Evolutionary conservation across 2,797 vertebrate species (phyloP), one percentile per base, ranked within the genome.

Genomic region (Bovichtus diacanthus): DNA sequence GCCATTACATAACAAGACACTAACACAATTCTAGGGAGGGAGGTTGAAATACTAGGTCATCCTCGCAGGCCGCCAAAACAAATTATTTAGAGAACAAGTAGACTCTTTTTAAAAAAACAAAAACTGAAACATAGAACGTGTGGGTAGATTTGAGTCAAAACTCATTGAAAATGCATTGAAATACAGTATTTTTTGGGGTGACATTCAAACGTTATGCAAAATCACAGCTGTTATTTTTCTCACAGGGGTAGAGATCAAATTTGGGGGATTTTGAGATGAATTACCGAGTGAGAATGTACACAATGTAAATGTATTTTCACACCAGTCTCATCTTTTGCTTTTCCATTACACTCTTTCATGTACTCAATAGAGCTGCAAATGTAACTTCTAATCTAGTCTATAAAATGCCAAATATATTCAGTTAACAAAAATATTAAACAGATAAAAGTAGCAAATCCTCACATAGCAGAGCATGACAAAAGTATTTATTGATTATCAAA

Each of bases 1-100:
- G 27, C 36, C 55, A 27, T 91, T 92, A 91, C 63, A 73, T 87
- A 91, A 93, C 80, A 66, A 76, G 80, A 84, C 74, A 80, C 72
- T 82, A 83, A 84, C 63, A 74, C 36, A 66, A 78, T 82, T 74
- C 43, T 43, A 70, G 76, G 65, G 44, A 74, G 64, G 29, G 59
- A 41, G 74, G 76, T 3, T 70, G 78, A 81, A 84, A 81, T 83
- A 86, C 79, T 83, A 72, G 85, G 80, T 88, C 85, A 86, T 49
- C 56, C 44, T 78, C 29, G n/a, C 71, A 76, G 77, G 81, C 80
- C 49, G 27, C 27, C 27, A 70, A 59, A 81, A 79, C 43, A 58
- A 70, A 74, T 69, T 59, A 66, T 83, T 86, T 51, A 70, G 47
- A 85, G 47, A 31, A 21, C 9, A 5, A 12, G 29, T 36, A 5